Conservation (phyloP, 64 coral and sea anemone genomes). For the Pachyseris speciosa region DNA sequence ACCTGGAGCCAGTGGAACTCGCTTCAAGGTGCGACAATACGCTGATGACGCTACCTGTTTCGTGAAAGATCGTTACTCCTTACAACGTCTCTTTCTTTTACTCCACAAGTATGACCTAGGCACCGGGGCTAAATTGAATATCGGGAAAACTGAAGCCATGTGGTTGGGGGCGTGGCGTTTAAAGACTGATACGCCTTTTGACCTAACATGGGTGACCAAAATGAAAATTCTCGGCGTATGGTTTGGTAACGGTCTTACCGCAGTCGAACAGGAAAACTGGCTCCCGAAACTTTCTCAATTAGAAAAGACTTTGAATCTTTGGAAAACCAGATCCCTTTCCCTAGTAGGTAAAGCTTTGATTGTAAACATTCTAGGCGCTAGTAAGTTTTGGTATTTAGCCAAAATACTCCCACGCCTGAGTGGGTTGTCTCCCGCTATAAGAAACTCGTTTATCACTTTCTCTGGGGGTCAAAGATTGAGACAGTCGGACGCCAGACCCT, state of each 20-base stretch:
- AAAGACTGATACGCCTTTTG: background rate
- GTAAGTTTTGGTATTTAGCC: background rate
- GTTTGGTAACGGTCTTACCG: background rate
- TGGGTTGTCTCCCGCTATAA: background rate
- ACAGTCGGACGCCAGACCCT: background rate
- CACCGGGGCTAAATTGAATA: constrained; percentile 16
- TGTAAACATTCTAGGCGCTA: background rate
- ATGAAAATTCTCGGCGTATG: constrained; percentile 34
- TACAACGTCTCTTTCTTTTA: background rate
- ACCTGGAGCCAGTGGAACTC: background rate
- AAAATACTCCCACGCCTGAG: background rate
- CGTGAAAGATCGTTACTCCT: background rate
- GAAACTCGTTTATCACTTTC: background rate
- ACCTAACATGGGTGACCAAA: constrained; percentile 10
- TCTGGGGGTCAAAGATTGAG: constrained; percentile 21
- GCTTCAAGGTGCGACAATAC: constrained; percentile 32
- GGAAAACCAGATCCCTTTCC: background rate
- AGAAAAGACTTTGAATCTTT: background rate
- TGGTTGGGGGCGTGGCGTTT: constrained; percentile 8
- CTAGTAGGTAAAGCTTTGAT: background rate
- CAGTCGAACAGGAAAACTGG: background rate
- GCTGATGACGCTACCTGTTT: constrained; percentile 61
- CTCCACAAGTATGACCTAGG: background rate
- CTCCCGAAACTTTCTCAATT: background rate
- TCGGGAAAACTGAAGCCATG: constrained; percentile 38